Evolutionary conservation across 2,113 vertebrate species (phyloP), one percentile per base, ranked within the genome.

Genomic region (Sakesphorus luctuosus): DNA sequence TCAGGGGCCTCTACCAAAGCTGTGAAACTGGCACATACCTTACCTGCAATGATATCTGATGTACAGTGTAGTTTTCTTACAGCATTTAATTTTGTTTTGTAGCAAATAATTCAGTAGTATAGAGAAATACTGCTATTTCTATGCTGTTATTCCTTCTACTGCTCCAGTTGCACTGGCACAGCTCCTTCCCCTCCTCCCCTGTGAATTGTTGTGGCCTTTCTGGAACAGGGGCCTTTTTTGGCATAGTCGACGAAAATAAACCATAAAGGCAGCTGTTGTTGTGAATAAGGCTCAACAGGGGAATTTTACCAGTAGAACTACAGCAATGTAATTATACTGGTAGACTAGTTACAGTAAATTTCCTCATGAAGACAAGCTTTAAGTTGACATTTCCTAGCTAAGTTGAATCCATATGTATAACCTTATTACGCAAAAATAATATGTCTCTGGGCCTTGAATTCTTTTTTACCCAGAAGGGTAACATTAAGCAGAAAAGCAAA

Each of bases 321-420:
- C 58, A 93, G 93, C 86, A 76, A 84, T 93, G 81, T 94, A 96
- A 94, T 96, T 96, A 93, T 78, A 87, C 86, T 87, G 89, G 94
- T 96, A 87, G 84, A 79, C 88, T 66, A 88, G 86, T 93, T 94
- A 92, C 76, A 95, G 83, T 94, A 96, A 92, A 95, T 95, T 97
- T 95, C 90, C 80, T 89, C 68, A 84, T 87, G 90, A 95, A 95
- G 94, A 93, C 96, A 95, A 94, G 73, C 66, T 46, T 93, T 96
- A 96, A 95, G 90, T 84, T 96, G 96, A 94, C 92, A 88, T 97
- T 96, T 96, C 93, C 93, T 97, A 94, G 66, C 88, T 86, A 92
- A 96, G 95, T 96, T 96, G 92, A 88, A 95, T 96, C 94, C 93
- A 86, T 96, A 96, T 96, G 96, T 92, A 87, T 94, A 94, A 90